Evolutionary conservation across 2,797 vertebrate genomes (phyloP).

Genomic region (Stomatorhinus walkeri): DNA sequence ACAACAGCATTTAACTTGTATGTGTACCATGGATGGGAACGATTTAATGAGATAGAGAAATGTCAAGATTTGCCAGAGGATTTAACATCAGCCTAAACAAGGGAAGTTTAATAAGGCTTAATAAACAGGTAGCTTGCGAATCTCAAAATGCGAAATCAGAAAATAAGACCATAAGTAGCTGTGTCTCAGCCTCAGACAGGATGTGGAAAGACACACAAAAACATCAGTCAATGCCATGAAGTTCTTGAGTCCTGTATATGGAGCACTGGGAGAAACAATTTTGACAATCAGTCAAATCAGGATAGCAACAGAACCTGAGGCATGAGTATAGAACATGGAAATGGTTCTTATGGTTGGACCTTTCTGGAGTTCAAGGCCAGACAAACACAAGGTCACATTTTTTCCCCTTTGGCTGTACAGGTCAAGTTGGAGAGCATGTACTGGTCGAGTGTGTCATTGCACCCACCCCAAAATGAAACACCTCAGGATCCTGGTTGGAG

Average conservation of each 20-base stretch:
- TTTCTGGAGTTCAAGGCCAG: neutral
- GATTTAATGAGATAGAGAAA: neutral
- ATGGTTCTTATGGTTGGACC: neutral
- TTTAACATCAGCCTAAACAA: neutral
- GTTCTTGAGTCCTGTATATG: neutral
- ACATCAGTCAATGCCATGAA: neutral
- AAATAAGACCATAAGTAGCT: neutral
- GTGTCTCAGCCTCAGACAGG: neutral
- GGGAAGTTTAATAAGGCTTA: neutral
- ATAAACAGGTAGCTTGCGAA: neutral
- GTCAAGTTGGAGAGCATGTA: neutral
- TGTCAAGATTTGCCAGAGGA: neutral
- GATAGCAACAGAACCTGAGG: neutral
- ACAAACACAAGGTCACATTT: neutral
- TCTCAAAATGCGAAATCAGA: neutral
- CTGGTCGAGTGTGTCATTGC: neutral
- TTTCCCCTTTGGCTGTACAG: neutral
- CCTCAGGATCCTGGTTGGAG: neutral
- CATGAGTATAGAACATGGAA: neutral
- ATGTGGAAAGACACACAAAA: neutral
- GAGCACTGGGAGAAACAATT: neutral
- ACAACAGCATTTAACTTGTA: neutral
- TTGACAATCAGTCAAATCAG: neutral
- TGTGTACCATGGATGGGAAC: neutral
- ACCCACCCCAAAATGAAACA: neutral